Conservation (phyloP, 2,113 vertebrate species). For the Mohoua ochrocephala region DNA sequence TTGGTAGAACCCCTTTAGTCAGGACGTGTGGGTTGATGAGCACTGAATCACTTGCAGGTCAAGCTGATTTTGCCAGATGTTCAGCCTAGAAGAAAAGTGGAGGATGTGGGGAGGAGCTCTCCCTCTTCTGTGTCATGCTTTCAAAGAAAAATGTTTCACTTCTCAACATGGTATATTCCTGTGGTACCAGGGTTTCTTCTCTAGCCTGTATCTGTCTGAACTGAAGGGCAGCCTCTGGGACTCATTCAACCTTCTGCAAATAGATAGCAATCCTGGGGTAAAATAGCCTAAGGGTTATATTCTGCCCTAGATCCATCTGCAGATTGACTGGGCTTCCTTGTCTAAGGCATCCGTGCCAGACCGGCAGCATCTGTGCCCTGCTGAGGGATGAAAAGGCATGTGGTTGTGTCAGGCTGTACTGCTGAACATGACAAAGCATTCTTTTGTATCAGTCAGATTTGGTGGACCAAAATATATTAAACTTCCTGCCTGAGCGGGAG, state of each 20-base stretch:
- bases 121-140: neutral
- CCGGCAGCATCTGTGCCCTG: rapidly evolving
- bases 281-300: neutral
- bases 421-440: constrained; percentile 61
- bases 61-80: neutral
- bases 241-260: neutral
- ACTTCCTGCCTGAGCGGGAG: constrained; percentile 89
- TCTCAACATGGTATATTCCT: neutral
- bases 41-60: neutral
- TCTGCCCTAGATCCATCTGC: neutral
- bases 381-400: neutral
- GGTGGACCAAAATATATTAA: constrained; percentile 92
- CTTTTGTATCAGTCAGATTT: constrained; percentile 89
- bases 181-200: neutral
- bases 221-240: neutral
- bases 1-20: neutral
- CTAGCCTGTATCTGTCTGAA: neutral
- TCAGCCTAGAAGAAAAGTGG: neutral
- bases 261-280: neutral
- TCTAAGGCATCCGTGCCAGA: rapidly evolving
- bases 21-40: neutral
- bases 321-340: neutral
- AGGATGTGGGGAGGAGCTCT: neutral
- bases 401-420: neutral
- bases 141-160: neutral